These are phyloP conservation scores for Pseudomyrmex gracilis DNA, from an alignment of 1,140 invertebrate genomes.

Conservation along the genomic window DNA sequence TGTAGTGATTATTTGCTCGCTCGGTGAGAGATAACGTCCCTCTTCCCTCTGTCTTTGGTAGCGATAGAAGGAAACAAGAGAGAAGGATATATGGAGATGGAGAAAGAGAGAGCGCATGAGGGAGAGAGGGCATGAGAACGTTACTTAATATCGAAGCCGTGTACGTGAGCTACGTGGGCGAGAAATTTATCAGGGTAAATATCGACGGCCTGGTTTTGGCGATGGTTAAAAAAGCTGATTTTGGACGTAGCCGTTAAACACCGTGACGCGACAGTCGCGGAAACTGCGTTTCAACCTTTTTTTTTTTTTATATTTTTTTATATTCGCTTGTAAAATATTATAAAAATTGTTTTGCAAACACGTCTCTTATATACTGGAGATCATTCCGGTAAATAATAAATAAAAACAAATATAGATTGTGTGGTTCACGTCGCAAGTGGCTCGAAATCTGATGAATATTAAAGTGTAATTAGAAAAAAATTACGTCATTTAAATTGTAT, in stretches of 20 bases:
- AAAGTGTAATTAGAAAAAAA: no score
- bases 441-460: no score
- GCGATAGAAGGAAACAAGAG: conserved; percentile 41
- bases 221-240: conserved; percentile 70
- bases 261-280: not conserved
- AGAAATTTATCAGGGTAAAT: conserved; percentile 79
- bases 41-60: conserved; percentile 75
- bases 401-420: not conserved
- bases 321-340: not conserved
- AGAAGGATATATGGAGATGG: not conserved
- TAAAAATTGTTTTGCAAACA: no score
- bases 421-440: no score
- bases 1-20: conserved; percentile 82
- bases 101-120: not conserved
- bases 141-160: conserved; percentile 83
- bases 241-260: conserved; percentile 23
- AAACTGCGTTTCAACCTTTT: conserved; percentile 13
- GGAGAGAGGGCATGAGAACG: conserved; percentile 71
- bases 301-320: not conserved
- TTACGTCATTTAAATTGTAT: no score
- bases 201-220: conserved; percentile 74
- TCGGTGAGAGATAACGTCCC: conserved; percentile 79
- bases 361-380: no score
- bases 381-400: not conserved
- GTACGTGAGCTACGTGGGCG: conserved; percentile 71